Conservation (phyloP, 2,113 vertebrate species). For the Silurus meridionalis region DNA sequence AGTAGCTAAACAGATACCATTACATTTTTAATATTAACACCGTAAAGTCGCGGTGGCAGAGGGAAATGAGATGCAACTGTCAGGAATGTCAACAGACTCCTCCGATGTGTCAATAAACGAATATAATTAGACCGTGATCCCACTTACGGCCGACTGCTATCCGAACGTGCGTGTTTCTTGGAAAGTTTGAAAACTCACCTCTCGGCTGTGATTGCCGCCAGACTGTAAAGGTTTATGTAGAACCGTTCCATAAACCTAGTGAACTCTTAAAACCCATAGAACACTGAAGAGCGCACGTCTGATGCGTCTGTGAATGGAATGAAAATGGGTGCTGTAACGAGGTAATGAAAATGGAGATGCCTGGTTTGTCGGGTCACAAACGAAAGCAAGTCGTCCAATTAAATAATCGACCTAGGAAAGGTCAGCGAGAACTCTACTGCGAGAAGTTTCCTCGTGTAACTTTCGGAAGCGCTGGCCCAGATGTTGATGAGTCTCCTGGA, state of each 20-base stretch:
- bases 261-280: not conserved
- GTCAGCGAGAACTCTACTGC: not conserved
- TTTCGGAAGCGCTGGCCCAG: not conserved
- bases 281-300: not conserved
- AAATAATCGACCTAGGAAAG: not conserved
- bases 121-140: not conserved
- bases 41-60: no score
- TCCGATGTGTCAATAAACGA: not conserved
- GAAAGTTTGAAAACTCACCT: not conserved
- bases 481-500: constrained; percentile 22
- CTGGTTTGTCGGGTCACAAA: not conserved
- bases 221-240: not conserved
- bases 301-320: not conserved
- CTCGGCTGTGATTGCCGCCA: not conserved
- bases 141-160: not conserved
- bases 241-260: no score
- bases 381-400: not conserved
- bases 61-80: not conserved
- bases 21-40: not conserved
- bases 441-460: not conserved
- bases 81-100: not conserved
- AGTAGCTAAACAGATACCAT: not conserved
- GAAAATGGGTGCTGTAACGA: not conserved
- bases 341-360: not conserved
- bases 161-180: no score